These are phyloP conservation scores for Schizothorax lantsangensis DNA, from an alignment of 2,797 vertebrate species.

Conservation along the genomic window DNA sequence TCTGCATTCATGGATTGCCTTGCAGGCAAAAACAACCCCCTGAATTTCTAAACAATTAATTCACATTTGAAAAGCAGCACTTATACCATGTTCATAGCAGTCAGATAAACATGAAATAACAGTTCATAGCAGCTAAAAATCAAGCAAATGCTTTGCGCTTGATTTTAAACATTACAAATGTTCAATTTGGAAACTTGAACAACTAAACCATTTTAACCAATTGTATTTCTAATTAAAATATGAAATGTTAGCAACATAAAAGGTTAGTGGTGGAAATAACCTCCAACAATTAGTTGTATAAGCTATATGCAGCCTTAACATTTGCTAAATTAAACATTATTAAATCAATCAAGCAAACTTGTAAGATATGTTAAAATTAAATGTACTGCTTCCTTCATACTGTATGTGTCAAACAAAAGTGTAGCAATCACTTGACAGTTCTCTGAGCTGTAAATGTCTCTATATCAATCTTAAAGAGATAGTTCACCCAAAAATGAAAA, in stretches of 20 bases:
- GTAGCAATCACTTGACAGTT: neutral
- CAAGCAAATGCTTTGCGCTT: neutral
- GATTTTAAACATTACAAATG: neutral
- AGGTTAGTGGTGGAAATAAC: neutral
- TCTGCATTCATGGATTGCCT: neutral
- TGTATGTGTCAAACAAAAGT: neutral
- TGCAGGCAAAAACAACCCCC: neutral
- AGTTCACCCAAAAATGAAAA: too few species aligned
- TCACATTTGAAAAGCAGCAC: constrained; percentile 32
- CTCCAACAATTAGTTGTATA: neutral
- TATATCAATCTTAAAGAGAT: neutral
- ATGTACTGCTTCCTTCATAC: neutral
- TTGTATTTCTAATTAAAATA: neutral
- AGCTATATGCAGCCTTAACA: neutral
- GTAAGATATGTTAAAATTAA: neutral
- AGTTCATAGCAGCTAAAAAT: constrained; percentile 29
- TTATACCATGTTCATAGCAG: neutral
- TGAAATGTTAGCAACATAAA: neutral
- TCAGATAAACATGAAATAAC: neutral
- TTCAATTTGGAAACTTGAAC: neutral
- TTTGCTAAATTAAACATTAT: neutral
- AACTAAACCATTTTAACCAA: neutral
- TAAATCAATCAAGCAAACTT: neutral
- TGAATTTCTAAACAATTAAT: neutral
- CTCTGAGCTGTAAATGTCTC: neutral